Conservation (phyloP, 1,140 invertebrate species). For the fruit fly (Drosophila melanogaster) region Release_6_plus_ISO1_MT NC_004354.4:12037501-12038000, state of each 20-base stretch:
- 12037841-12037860: constrained; percentile 65
- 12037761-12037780: neutral
- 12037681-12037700: neutral
- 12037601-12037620: constrained; percentile 54
- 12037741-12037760: neutral
- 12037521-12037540: constrained; percentile 60
- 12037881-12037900: constrained; percentile 78
- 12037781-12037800: constrained; percentile 32
- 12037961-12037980: neutral
- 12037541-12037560: constrained; percentile 73
- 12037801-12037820: constrained; percentile 48
- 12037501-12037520: constrained; percentile 26
- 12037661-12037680: neutral
- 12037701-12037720: neutral
- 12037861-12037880: constrained; percentile 82
- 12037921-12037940: constrained; percentile 37
- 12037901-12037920: constrained; percentile 78
- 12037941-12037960: neutral
- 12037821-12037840: constrained; percentile 46
- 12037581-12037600: constrained; percentile 66
- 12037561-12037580: constrained; percentile 75
- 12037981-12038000: neutral
- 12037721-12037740: too few species aligned
- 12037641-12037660: neutral
- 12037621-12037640: constrained; percentile 27